Percentiles rank a stretch among this genome's conserved stretches.
Evolutionary conservation across 2,888 invertebrate species (phyloP).

Genomic region (Tyria jacobaeae): DNA sequence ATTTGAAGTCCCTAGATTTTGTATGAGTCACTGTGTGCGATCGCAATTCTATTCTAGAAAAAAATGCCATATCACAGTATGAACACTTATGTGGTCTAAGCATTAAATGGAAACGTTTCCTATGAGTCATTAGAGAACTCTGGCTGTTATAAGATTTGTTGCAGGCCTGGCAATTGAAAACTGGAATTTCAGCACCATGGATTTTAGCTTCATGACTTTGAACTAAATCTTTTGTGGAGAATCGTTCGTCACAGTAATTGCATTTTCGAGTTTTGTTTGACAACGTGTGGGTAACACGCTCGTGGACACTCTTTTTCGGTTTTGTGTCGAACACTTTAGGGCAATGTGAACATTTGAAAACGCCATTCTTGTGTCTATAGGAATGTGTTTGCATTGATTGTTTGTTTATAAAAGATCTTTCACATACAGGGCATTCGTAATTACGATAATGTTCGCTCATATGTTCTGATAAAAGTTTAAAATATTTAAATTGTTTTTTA

Average conservation of each 20-base stretch:
- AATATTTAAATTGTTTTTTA: conserved; percentile 55
- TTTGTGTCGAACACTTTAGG: conserved; percentile 68
- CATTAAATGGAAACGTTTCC: conserved; percentile 60
- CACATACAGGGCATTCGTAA: conserved; percentile 64
- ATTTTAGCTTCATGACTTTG: conserved; percentile 57
- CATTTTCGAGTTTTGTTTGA: conserved; percentile 56
- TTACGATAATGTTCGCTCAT: conserved; percentile 72
- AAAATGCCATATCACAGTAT: conserved; percentile 72
- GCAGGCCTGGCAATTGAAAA: conserved; percentile 62
- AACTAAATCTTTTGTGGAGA: conserved; percentile 58
- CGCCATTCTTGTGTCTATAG: conserved; percentile 48
- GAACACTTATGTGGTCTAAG: conserved; percentile 64
- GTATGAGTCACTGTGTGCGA: conserved; percentile 57
- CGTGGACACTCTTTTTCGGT: conserved; percentile 65
- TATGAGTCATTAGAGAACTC: conserved; percentile 55
- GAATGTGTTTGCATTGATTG: conserved; percentile 49
- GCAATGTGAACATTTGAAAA: conserved; percentile 62
- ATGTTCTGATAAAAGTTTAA: conserved; percentile 67
- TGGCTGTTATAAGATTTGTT: conserved; percentile 56
- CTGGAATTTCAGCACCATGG: conserved; percentile 53
- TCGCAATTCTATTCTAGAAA: conserved; percentile 44
- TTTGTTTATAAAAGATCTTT: conserved; percentile 60
- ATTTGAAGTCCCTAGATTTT: conserved; percentile 50
- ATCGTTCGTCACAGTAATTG: conserved; percentile 59
- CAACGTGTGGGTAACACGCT: conserved; percentile 62